Conservation (phyloP, 2,797 vertebrate genomes). For the Anas acuta region DNA sequence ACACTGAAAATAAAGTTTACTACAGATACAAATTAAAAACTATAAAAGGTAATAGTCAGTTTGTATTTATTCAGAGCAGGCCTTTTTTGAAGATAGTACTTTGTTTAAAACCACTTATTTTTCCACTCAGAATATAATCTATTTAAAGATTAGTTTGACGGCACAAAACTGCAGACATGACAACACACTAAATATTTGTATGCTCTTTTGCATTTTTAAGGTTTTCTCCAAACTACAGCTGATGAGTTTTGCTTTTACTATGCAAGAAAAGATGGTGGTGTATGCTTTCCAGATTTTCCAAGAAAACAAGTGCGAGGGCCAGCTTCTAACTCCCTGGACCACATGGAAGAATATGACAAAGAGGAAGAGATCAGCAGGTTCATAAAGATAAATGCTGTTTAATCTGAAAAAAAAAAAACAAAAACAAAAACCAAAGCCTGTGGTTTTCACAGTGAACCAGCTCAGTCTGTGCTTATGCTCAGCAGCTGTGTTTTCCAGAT, state of each 20-base stretch:
- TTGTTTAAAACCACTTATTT: conserved; percentile 31
- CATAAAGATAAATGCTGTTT: conserved; percentile 81
- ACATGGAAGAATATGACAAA: conserved; percentile 91
- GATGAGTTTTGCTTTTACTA: conserved; percentile 98
- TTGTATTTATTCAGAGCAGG: neutral
- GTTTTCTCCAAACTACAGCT: conserved; percentile 95
- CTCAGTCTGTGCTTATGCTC: conserved; percentile 63
- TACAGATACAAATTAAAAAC: neutral
- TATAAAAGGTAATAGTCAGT: neutral
- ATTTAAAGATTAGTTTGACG: conserved; percentile 19
- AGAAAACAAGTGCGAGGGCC: conserved; percentile 92
- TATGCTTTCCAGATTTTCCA: conserved; percentile 98
- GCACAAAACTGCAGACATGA: conserved; percentile 31
- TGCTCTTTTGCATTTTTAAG: conserved; percentile 79
- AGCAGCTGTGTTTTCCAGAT: conserved; percentile 74
- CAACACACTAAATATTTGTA: conserved; percentile 59
- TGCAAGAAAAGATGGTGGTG: conserved; percentile 87
- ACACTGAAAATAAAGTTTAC: neutral
- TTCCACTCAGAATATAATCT: neutral
- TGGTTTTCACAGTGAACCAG: conserved; percentile 73
- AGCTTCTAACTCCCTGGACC: conserved; percentile 96
- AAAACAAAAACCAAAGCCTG: conserved; percentile 43
- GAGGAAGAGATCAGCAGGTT: conserved; percentile 96
- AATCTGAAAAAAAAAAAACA: conserved; percentile 64
- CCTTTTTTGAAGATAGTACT: neutral